Evolutionary conservation across 2,888 invertebrate genomes (phyloP).

Genomic region (Papilio demoleus): DNA sequence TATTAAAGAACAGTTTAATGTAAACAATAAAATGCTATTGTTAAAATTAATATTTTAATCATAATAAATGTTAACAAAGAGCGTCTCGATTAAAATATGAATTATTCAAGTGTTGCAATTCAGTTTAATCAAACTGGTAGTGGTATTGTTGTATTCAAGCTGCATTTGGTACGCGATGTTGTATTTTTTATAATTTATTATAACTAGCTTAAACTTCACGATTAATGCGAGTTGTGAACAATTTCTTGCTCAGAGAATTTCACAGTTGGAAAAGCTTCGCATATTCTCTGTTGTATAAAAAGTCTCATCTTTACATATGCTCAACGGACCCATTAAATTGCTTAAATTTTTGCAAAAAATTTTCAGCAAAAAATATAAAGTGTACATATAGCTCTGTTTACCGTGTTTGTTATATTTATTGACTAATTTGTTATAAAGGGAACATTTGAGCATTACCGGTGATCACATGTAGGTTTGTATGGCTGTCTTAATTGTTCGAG

Average conservation of each 20-base stretch:
- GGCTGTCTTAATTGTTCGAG: conserved; percentile 63
- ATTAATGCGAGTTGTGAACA: conserved; percentile 66
- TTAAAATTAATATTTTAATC: conserved; percentile 10
- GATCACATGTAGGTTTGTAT: conserved; percentile 52
- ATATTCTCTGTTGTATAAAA: conserved; percentile 57
- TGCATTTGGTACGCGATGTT: conserved; percentile 31
- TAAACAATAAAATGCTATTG: not conserved
- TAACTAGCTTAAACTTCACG: conserved; percentile 46
- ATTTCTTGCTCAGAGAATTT: conserved; percentile 59
- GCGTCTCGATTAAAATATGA: conserved; percentile 28
- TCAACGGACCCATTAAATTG: conserved; percentile 47
- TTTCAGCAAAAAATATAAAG: conserved; percentile 29
- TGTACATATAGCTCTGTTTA: conserved; percentile 5
- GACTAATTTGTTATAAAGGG: conserved; percentile 24
- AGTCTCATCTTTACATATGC: conserved; percentile 53
- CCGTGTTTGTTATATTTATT: conserved; percentile 7
- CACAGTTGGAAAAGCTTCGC: conserved; percentile 59
- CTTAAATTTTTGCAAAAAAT: conserved; percentile 28
- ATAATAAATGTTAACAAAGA: conserved; percentile 18
- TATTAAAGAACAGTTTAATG: not conserved
- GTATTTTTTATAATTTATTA: conserved; percentile 31
- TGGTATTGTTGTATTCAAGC: conserved; percentile 33
- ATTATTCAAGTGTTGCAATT: conserved; percentile 28
- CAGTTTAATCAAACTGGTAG: conserved; percentile 27
- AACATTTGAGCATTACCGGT: conserved; percentile 31